A percentile compares a stretch with the other conserved stretches of the same genome.
Conservation (phyloP, 2,797 vertebrate species). For the Petrocephalus sullivani region DNA sequence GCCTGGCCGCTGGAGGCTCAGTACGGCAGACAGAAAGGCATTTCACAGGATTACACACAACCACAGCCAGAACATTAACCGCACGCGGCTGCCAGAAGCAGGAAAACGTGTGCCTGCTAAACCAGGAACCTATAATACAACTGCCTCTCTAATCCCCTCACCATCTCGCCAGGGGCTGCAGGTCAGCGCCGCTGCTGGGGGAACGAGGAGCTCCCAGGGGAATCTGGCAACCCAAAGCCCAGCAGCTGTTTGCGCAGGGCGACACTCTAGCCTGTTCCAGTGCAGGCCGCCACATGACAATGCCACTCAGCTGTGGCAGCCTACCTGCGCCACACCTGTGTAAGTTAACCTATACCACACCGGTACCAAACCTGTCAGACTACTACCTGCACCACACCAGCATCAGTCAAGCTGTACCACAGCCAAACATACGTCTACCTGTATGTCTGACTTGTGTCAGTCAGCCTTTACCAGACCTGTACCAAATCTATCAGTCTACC, state of each 20-base stretch:
- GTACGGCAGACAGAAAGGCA: conserved; percentile 24
- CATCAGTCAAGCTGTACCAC: neutral
- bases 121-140: conserved; percentile 36
- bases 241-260: neutral
- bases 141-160: conserved; percentile 34
- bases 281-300: neutral
- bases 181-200: conserved; percentile 21
- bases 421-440: no score
- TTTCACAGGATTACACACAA: conserved; percentile 38
- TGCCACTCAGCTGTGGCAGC: neutral
- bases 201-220: conserved; percentile 26
- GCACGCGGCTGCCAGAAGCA: conserved; percentile 39
- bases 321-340: neutral
- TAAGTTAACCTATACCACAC: neutral
- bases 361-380: neutral
- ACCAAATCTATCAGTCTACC: neutral
- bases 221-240: neutral
- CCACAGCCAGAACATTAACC: conserved; percentile 22
- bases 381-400: neutral
- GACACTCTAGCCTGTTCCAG: neutral
- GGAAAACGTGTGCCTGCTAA: conserved; percentile 31
- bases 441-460: neutral
- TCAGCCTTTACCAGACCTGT: neutral
- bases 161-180: conserved; percentile 27
- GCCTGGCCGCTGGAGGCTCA: conserved; percentile 18